Conservation (phyloP, 1,140 invertebrate genomes). For the Catajapyx aquilonaris region DNA sequence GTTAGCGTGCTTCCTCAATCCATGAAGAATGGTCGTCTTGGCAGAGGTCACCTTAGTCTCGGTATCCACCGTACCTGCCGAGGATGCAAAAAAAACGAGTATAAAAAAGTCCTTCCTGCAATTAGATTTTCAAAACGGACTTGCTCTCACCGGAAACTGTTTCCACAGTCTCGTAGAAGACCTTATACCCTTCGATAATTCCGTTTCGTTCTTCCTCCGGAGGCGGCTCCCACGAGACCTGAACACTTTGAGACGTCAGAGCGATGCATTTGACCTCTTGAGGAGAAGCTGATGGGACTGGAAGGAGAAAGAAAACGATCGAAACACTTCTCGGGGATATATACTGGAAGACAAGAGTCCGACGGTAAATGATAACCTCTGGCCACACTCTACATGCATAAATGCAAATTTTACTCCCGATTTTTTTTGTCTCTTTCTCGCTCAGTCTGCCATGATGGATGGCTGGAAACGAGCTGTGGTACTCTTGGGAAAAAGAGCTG, state of each 20-base stretch:
- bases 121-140: neutral
- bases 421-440: too few relatives aligned
- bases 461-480: too few relatives aligned
- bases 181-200: conserved; percentile 25
- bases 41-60: conserved; percentile 11
- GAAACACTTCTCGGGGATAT: too few relatives aligned
- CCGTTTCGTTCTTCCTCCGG: conserved; percentile 23
- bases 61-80: conserved; percentile 6
- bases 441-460: too few relatives aligned
- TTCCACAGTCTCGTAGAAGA: conserved; percentile 18
- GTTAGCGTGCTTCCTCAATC: conserved; percentile 14
- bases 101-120: too few relatives aligned
- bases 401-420: too few relatives aligned
- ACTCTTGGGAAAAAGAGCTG: too few relatives aligned
- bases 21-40: conserved; percentile 11
- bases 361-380: too few relatives aligned
- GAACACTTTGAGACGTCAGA: conserved; percentile 21
- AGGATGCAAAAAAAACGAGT: neutral
- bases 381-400: too few relatives aligned
- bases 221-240: conserved; percentile 25
- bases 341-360: too few relatives aligned
- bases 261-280: conserved; percentile 16
- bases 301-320: too few relatives aligned
- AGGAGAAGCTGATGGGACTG: conserved; percentile 18
- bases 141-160: neutral